These are phyloP conservation scores for Passer montanus DNA, from an alignment of 2,113 vertebrate genomes.

Conservation along the genomic window DNA sequence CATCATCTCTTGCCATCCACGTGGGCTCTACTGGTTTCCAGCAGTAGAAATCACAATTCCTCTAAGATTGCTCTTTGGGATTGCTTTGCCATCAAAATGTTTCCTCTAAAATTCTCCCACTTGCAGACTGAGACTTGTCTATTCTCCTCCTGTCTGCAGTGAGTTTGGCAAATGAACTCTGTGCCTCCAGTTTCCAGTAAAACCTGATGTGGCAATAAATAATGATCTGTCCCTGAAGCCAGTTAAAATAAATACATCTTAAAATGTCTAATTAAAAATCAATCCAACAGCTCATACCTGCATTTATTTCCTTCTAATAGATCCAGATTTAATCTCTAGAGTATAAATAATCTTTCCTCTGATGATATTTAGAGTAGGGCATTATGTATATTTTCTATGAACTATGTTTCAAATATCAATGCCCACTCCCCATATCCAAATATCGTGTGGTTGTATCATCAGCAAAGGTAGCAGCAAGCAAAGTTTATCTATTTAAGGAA, in stretches of 20 bases:
- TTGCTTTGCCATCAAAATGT: background rate
- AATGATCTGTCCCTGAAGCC: background rate
- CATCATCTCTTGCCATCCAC: background rate
- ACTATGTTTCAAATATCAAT: background rate
- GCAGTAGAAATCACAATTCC: background rate
- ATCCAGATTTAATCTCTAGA: background rate
- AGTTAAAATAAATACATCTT: constrained; percentile 4
- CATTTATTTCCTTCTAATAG: background rate
- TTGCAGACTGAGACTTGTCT: background rate
- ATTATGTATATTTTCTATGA: background rate
- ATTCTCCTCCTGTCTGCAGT: background rate
- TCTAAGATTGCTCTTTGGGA: background rate
- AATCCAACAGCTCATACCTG: background rate
- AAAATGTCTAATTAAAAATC: constrained; percentile 24
- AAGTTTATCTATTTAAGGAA: background rate
- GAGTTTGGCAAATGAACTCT: background rate
- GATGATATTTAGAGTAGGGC: background rate
- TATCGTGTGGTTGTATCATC: background rate
- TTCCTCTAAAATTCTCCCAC: background rate
- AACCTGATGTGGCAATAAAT: background rate
- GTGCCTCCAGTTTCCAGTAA: background rate
- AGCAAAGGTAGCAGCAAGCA: background rate
- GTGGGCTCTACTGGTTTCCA: background rate
- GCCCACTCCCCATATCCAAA: background rate
- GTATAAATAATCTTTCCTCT: background rate